Base-by-base conservation (phyloP, 2,797 vertebrate species). In the Myotis myotis region DNA sequence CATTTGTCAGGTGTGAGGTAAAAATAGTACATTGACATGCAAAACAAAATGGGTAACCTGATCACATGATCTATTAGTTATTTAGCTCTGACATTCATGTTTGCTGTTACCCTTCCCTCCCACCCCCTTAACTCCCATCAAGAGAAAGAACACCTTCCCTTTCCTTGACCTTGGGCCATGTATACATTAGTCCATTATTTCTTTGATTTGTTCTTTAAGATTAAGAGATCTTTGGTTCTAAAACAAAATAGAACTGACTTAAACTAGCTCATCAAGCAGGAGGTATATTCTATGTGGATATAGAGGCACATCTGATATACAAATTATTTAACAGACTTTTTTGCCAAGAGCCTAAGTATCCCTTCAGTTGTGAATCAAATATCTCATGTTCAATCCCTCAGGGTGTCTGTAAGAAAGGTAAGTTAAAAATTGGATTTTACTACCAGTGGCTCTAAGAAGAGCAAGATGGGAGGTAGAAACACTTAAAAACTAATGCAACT, bases 321-420 rank as follows among this genome's bases (percentile, higher is more conserved):
- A 89, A 92, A 90, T 71, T 53, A 83, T 51, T 89, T 94, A 74
- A 75, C 5, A 81, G 19, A 25, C 20, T 53, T 79, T 41, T 79
- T 62, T 88, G 38, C 22, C 33, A 78, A 62, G 28, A 81, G 16
- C 49, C 2, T 89, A 86, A 92, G 23, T 79, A 47, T 11, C 51
- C 5, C 22, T 78, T 92, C 38, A 62, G 78, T 60, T 68, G 55
- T 74, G 19, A 68, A 85, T 33, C 5, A 84, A 64, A 47, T 91
- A 33, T 62, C 76, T 87, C 7, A 16, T 87, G 36, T 91, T 68
- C 19, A 89, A 28, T 62, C 1, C 15, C n/a, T 68, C 19, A 60
- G 41, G 87, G 16, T 55, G 1, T 81, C 66, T 60, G 5, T 71
- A 47, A 87, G 25, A 80, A 78, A 66, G 15, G 30, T 71, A 86